Percentiles rank a stretch among this genome's conserved stretches.
Evolutionary conservation across 2,888 invertebrate genomes (phyloP).

Genomic region (Agapetus fuscipes): DNA sequence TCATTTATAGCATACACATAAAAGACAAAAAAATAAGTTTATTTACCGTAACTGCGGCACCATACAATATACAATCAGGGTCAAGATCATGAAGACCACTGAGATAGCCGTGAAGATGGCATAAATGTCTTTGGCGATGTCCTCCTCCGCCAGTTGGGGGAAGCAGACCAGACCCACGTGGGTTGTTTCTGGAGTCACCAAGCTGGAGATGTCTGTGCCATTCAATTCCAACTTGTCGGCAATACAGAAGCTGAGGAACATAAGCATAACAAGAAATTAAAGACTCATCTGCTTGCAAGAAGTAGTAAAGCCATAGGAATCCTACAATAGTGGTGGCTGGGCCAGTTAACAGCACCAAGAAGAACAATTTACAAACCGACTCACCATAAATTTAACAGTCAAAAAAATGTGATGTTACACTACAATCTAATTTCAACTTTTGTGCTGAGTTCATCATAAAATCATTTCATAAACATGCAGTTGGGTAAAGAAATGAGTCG

Average conservation of each 20-base stretch:
- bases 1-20: no score
- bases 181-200: constrained; percentile 16
- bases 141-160: constrained; percentile 20
- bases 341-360: no score
- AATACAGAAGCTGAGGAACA: constrained; percentile 9
- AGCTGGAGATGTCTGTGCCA: background rate
- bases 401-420: no score
- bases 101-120: constrained; percentile 41
- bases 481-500: no score
- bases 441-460: no score
- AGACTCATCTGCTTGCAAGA: no score
- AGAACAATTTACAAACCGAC: no score
- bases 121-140: constrained; percentile 30
- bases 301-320: no score
- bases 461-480: no score
- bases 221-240: constrained; percentile 6
- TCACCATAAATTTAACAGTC: no score
- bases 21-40: constrained; percentile 22
- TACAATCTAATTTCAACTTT: no score
- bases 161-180: constrained; percentile 37
- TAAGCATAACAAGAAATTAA: background rate
- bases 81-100: constrained; percentile 47
- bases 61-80: constrained; percentile 49
- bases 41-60: constrained; percentile 52
- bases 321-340: no score